phyloP scores from a whole-genome alignment of 2,888 invertebrate species.

The Catotricha subobsoleta region DNA sequence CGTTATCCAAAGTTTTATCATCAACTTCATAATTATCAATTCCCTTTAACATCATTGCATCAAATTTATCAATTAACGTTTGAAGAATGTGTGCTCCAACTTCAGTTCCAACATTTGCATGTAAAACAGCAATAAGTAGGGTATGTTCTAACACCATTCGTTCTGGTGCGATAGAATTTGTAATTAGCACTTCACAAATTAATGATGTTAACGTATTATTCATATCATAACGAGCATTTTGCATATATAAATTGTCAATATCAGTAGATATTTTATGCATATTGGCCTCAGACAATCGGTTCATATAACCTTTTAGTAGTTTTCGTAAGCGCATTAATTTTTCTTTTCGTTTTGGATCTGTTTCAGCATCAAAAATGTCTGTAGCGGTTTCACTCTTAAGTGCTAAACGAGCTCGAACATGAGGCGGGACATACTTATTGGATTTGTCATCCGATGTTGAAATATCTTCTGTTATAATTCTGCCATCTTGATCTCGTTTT shows the following conservation, averaged over 20 bases:
- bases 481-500: conserved; percentile 60
- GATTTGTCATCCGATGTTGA: conserved; percentile 17
- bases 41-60: conserved; percentile 31
- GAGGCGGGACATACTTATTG: conserved; percentile 65
- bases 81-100: conserved; percentile 79
- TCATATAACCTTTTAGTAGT: conserved; percentile 71
- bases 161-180: conserved; percentile 44
- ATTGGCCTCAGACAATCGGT: conserved; percentile 73
- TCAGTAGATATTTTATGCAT: conserved; percentile 63
- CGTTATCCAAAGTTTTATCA: conserved; percentile 68
- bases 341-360: conserved; percentile 31
- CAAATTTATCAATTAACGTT: conserved; percentile 47
- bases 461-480: conserved; percentile 42
- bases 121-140: conserved; percentile 63
- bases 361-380: conserved; percentile 11
- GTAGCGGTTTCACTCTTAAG: neutral
- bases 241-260: conserved; percentile 62
- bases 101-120: conserved; percentile 82
- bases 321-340: conserved; percentile 48
- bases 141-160: conserved; percentile 69
- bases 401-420: conserved; percentile 40
- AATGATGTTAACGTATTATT: conserved; percentile 53
- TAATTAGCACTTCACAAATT: conserved; percentile 51
- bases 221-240: conserved; percentile 64
- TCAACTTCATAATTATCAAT: conserved; percentile 36